Base-by-base conservation (phyloP, 2,797 vertebrate species). In the Botia almorhae region DNA sequence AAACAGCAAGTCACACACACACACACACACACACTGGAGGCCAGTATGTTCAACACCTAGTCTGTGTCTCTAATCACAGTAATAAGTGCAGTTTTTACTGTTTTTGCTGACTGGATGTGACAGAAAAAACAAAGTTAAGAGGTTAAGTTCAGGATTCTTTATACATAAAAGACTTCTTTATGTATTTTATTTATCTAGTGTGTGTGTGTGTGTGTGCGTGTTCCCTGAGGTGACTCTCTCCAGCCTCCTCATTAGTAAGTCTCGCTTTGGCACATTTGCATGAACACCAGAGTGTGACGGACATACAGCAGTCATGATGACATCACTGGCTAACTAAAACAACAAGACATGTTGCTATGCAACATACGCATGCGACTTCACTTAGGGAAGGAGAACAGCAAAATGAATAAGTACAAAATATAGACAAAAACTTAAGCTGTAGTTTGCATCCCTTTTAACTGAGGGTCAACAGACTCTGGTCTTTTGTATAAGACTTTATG, bases 181-280 rank as follows among this genome's bases (percentile, higher is more conserved):
- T 26, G 23, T 26, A 26, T 26, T 26, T 26, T 26, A 46, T 69
- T 58, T 77, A 58, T 78, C 29, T 58, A 23, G 61, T 26, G 23
- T 48, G 19, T 11, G 33, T 51, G 61, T 17, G 46, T 50, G 17
- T 53, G 69, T 33, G n/a, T 21, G 21, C 68, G 43, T 69, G 48
- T 19, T 67, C 71, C 76, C 75, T 60, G 8, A 69, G 74, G 76
- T 13, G n/a, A 43, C 68, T 19, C 46, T 72, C 60, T 65, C 23
- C 51, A 50, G 70, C 23, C 65, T 29, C 50, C 80, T 86, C 74
- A 78, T 82, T 86, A 80, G 51, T n/a, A 39, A 80, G 63, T n/a
- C 11, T 67, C 50, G 39, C 36, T 29, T 17, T 53, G 68, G 76
- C 43, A 71, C 55, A 78, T 78, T 63, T 78, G 26, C 36, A 36